phyloP scores from a whole-genome alignment of 2,113 vertebrate genomes.

The Phyllostomus hastatus region DNA sequence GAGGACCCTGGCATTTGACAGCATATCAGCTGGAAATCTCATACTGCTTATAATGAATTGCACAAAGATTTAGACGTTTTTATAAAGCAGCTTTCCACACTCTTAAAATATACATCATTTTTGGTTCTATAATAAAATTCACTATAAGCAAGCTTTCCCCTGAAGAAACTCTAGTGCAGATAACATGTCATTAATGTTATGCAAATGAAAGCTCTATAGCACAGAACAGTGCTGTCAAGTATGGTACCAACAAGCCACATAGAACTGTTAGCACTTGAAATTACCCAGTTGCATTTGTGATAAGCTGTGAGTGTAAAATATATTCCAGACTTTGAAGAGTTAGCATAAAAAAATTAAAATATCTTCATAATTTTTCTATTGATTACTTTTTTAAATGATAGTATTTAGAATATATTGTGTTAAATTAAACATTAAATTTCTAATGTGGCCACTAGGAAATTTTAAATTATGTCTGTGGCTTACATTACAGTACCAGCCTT shows the following conservation, averaged over 20 bases:
- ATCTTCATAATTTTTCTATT: not conserved
- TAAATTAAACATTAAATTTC: not conserved
- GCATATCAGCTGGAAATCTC: not conserved
- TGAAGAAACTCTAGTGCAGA: not conserved
- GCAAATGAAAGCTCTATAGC: not conserved
- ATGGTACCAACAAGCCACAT: fast-evolving
- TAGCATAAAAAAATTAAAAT: not conserved
- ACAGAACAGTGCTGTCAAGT: not conserved
- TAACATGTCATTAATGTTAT: not conserved
- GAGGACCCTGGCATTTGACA: not conserved
- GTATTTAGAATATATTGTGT: not conserved
- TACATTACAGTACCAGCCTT: not conserved
- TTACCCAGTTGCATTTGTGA: not conserved
- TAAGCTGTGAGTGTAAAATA: not conserved
- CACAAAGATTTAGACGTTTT: not conserved
- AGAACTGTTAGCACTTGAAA: not conserved
- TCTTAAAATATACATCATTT: not conserved
- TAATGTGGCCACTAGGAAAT: not conserved
- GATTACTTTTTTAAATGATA: not conserved
- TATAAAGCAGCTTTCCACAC: not conserved
- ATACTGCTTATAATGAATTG: not conserved
- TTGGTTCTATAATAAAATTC: not conserved
- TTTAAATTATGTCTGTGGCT: not conserved
- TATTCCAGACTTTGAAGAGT: not conserved
- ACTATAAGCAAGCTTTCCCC: not conserved